phyloP scores from a whole-genome alignment of 2,888 invertebrate species.

The Keiferia lycopersicella region DNA sequence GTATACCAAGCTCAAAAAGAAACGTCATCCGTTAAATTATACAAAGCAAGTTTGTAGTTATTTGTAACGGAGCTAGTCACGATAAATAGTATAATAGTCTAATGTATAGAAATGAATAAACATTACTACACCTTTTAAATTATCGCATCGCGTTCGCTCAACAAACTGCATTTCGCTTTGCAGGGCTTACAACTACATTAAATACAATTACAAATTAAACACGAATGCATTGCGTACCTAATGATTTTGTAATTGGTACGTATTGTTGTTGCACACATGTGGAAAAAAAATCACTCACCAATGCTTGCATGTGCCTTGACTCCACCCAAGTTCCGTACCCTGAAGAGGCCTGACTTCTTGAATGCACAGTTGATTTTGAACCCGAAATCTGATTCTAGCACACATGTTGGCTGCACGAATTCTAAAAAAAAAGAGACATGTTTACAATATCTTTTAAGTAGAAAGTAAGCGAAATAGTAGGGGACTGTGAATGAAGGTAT shows the following conservation, averaged over 20 bases:
- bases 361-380: slow-evolving; percentile 95
- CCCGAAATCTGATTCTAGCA: slow-evolving; percentile 93
- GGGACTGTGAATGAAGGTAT: no score
- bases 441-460: no score
- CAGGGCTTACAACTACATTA: neutral
- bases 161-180: slow-evolving; percentile 10
- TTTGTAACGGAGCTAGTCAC: neutral
- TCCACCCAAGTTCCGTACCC: slow-evolving; percentile 94
- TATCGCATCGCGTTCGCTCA: slow-evolving; percentile 22
- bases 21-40: neutral
- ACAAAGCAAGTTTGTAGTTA: neutral
- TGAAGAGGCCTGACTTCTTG: slow-evolving; percentile 94
- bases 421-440: slow-evolving; percentile 65
- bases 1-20: neutral
- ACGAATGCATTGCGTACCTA: neutral
- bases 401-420: slow-evolving; percentile 88
- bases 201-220: neutral
- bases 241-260: neutral
- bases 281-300: slow-evolving; percentile 80
- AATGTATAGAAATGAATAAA: neutral
- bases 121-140: neutral
- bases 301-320: slow-evolving; percentile 94
- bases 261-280: neutral
- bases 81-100: neutral
- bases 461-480: no score